Percentiles rank a stretch among this genome's conserved stretches.
These are phyloP conservation scores for Pocillopora damicornis DNA, from an alignment of 64 coral and sea anemone species.

Conservation along the genomic window DNA sequence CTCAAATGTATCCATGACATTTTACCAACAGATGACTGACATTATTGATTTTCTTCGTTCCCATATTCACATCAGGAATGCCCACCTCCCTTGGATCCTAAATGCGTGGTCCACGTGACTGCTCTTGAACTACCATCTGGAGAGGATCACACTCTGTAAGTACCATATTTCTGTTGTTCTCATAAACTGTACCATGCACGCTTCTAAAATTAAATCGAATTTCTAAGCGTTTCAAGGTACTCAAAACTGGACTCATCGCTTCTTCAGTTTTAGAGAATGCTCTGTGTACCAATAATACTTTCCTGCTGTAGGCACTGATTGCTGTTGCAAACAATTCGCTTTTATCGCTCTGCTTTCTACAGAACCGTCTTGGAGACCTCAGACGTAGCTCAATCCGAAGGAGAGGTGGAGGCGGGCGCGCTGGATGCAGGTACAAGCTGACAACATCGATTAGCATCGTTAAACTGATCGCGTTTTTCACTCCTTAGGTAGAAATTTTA, in stretches of 20 bases:
- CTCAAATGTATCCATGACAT: too few species aligned
- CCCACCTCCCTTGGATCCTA: conserved; percentile 41
- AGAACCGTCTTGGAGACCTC: conserved; percentile 14
- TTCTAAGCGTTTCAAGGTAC: background rate
- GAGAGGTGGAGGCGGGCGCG: background rate
- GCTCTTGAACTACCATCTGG: conserved; percentile 47
- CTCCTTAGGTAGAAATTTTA: background rate
- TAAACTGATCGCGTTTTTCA: background rate
- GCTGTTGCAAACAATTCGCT: too few species aligned
- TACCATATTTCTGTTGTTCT: background rate
- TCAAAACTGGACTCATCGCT: too few species aligned
- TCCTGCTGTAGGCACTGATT: too few species aligned
- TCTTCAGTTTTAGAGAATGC: too few species aligned
- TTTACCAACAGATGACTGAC: background rate
- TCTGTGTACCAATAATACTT: too few species aligned
- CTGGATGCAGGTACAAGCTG: conserved; percentile 33
- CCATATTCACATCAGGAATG: conserved; percentile 34
- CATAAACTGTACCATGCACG: background rate
- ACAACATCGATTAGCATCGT: background rate
- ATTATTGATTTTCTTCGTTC: background rate
- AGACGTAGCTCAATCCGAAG: conserved; percentile 1
- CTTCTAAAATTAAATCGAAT: background rate
- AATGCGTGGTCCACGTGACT: conserved; percentile 61
- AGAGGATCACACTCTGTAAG: conserved; percentile 48
- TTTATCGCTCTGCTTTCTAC: background rate